Evolutionary conservation across 2,113 vertebrate species (phyloP).

Genomic region (Xenopus borealis): DNA sequence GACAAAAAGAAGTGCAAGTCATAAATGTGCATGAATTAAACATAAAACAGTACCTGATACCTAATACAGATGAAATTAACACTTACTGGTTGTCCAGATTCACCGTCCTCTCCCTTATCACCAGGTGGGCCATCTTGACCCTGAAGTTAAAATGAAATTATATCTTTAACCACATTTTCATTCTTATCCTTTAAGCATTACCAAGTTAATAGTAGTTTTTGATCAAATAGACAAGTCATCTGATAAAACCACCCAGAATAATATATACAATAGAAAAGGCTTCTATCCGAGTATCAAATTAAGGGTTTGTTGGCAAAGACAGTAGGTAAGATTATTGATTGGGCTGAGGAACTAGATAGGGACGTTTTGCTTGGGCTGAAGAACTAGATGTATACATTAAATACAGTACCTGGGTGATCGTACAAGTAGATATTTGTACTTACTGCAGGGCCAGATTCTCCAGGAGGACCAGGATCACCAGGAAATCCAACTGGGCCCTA

Average conservation of each 20-base stretch:
- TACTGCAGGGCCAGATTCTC: slow-evolving; percentile 90
- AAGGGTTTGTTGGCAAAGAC: no score
- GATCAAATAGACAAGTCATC: no score
- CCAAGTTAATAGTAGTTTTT: no score
- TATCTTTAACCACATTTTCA: neutral
- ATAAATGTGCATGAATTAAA: neutral
- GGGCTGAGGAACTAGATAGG: no score
- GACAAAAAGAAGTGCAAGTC: neutral
- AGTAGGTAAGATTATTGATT: no score
- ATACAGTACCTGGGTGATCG: no score
- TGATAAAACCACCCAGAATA: no score
- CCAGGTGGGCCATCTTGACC: slow-evolving; percentile 91
- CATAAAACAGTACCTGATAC: neutral
- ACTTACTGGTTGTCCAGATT: slow-evolving; percentile 91
- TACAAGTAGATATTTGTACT: slow-evolving; percentile 58
- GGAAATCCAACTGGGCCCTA: slow-evolving; percentile 96
- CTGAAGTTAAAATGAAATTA: slow-evolving; percentile 55
- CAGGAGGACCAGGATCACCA: slow-evolving; percentile 91
- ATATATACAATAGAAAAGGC: no score
- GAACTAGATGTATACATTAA: no score
- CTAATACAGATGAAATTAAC: neutral
- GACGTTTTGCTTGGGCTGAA: no score
- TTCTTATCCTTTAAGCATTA: no score
- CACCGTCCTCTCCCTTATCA: slow-evolving; percentile 96
- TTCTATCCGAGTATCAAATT: no score